Evolutionary conservation across 2,888 invertebrate genomes (phyloP), one percentile per base, ranked within the genome.

Genomic region (Apodemia duryi): DNA sequence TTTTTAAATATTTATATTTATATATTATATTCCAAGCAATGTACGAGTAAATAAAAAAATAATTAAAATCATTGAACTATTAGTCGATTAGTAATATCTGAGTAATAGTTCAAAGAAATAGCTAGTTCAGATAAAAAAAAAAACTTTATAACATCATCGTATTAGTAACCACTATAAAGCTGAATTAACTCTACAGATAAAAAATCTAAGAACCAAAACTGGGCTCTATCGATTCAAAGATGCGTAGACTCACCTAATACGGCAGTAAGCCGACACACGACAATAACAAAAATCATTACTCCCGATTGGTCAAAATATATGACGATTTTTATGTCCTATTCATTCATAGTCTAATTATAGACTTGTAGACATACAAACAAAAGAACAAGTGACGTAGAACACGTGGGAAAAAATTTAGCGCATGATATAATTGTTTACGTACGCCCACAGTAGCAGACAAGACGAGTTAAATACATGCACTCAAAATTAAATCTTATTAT

Each of bases 321-420:
- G 76, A 75, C 77, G 77, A 74, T 71, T 73, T 63, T 63, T 67
- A 69, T 69, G 72, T 74, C 73, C 71, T 72, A 71, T 79, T 77
- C 80, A 80, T 79, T 79, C 80, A 80, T 78, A 70, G 69, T 75
- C 75, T 78, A 79, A 75, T 77, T 77, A 79, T 79, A 77, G 74
- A 66, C 66, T 28, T 68, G 62, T 64, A 62, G 54, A 63, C 63
- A 64, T 65, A 68, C 67, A 68, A 62, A 65, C 11, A 68, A 61
- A 65, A 35, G 63, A 60, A 65, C 38, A 61, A 69, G 60, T 73
- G 74, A 75, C 74, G 73, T 67, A 67, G 57, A 68, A 69, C 73
- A 75, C 76, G 76, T 76, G 76, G 73, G 77, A 77, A 76, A 74
- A 76, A 72, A 72, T 72, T 51, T 51, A 51, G 62, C 63, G 67